Base-by-base conservation (phyloP, 1,140 invertebrate species). In the Ditylenchus dipsaci region DNA sequence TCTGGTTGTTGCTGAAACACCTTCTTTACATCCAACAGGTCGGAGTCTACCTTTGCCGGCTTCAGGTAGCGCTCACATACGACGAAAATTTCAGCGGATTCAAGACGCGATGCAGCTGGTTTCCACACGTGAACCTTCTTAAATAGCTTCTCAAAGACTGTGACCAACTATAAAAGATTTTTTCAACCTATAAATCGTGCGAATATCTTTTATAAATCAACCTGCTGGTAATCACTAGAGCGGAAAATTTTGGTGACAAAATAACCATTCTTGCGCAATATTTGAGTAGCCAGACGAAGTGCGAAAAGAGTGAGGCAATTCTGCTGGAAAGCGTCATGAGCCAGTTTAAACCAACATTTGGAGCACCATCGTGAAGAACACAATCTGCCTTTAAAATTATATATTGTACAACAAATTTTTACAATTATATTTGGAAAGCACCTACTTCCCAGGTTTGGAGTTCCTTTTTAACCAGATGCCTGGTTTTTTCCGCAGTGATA, bases 1-100 rank as follows among this genome's bases (percentile, higher is more conserved):
- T 61, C 65, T 67, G 94, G 90, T 29, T 95, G 85, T 80, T 97
- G 93, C 80, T 92, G 90, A 86, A 99, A 99, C 0, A 99, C 93
- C 87, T 92, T 88, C 81, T 94, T 95, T 0, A 91, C 85, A 86
- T 98, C 93, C 68, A 97, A 86, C 78, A 98, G 91, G 78, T 91
- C 91, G 0, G 91, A 88, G 87, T 98, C 95, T 73, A 99, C 88
- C 81, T 91, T 93, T 81, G 91, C 90, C 0, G 95, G 95, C 7
- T 94, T 92, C 63, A 91, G 85, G 82, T 91, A 99, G 58, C 89
- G 87, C 85, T 97, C 91, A 84, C 96, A 99, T 7, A 98, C 93
- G 57, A 99, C 91, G 84, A 98, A 99, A 74, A 99, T 98, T 88
- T 99, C 96, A 65, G 96, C 95, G 0, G 96, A 99, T 86, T 99